A percentile compares a stretch with the other conserved stretches of the same genome.
phyloP scores from a whole-genome alignment of 2,797 vertebrate species.

The Remorina albescens region DNA sequence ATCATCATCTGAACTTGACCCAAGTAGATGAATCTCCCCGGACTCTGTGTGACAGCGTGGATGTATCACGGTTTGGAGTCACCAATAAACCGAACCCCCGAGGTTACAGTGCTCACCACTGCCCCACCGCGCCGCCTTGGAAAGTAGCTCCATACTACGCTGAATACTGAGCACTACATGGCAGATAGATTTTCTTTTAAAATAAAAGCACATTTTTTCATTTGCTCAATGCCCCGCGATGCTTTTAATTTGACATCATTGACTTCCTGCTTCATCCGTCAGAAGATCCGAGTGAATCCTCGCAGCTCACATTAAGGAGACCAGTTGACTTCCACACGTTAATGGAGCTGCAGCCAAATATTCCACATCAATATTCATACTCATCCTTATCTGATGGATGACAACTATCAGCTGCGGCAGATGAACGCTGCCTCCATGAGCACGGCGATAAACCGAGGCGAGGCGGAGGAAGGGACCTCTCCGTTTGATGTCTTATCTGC shows the following conservation, averaged over 20 bases:
- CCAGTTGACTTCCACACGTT: conserved; percentile 18
- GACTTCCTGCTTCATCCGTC: conserved; percentile 27
- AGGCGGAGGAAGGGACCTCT: conserved; percentile 1
- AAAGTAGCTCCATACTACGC: no score
- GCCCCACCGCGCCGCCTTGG: no score
- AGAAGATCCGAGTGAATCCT: conserved; percentile 19
- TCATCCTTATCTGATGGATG: conserved; percentile 37
- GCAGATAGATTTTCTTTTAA: conserved; percentile 5
- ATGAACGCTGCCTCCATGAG: not conserved
- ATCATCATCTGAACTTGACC: no score
- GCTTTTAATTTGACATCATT: conserved; percentile 37
- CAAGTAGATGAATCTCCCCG: no score
- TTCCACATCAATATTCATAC: conserved; percentile 42
- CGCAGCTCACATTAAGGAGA: conserved; percentile 33
- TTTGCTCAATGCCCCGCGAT: not conserved
- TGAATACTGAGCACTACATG: not conserved
- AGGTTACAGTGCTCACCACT: no score
- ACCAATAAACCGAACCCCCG: no score
- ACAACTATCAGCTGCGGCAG: conserved; percentile 31
- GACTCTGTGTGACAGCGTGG: no score
- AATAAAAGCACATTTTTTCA: conserved; percentile 14
- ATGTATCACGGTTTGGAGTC: no score
- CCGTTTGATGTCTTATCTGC: conserved; percentile 50
- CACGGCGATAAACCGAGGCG: not conserved
- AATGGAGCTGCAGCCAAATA: conserved; percentile 20